These are phyloP conservation scores for Gorsachius goisagi DNA, from an alignment of 2,113 vertebrate genomes.

Conservation along the genomic window DNA sequence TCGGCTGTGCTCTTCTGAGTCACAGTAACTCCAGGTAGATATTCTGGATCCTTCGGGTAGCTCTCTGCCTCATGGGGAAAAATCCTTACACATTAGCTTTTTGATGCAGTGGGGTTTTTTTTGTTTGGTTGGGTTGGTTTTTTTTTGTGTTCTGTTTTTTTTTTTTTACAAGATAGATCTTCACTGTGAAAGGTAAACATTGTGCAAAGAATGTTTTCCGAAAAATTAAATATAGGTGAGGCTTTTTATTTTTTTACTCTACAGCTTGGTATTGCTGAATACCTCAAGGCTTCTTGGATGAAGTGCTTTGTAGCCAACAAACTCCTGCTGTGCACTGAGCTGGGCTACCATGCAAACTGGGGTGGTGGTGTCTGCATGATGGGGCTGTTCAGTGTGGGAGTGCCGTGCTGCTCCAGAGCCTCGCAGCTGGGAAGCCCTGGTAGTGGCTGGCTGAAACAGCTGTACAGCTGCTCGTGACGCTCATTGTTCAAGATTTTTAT, in stretches of 20 bases:
- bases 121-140: background rate
- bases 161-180: background rate
- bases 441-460: background rate
- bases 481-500: background rate
- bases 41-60: background rate
- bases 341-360: background rate
- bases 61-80: background rate
- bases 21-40: background rate
- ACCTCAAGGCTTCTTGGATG: background rate
- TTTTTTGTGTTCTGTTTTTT: too few species aligned
- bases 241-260: background rate
- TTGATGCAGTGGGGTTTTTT: fast-evolving
- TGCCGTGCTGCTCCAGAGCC: fast-evolving
- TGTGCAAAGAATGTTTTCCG: background rate
- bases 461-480: background rate
- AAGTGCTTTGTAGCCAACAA: background rate
- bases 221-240: background rate
- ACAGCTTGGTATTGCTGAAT: background rate
- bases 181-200: background rate
- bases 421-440: background rate
- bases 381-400: background rate
- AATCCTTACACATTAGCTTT: background rate
- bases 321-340: background rate
- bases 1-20: background rate
- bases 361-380: too few species aligned